Evolutionary conservation across 2,113 vertebrate species (phyloP), one percentile per base, ranked within the genome.

Genomic region (Diphyllodes magnificus): DNA sequence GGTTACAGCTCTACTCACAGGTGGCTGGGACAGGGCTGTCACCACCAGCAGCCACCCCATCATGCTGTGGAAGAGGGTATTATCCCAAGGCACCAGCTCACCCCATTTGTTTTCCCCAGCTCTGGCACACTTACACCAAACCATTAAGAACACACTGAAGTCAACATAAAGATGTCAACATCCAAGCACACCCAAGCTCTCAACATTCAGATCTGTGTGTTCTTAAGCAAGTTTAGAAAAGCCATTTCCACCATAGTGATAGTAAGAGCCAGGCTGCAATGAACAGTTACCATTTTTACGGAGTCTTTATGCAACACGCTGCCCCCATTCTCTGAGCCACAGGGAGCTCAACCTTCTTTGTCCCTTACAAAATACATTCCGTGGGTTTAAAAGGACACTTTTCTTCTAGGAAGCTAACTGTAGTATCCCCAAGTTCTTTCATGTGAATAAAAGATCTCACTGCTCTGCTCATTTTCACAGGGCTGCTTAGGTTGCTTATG

Each of bases 71-170:
- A 35, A 59, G 10, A 69, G 6, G 4, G 4, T 11, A 11, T 40
- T 47, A 77, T 16, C 75, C 25, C 40, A 50, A 72, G 59, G 39
- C 47, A 77, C 28, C 11, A 71, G 35, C 49, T 61, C 22, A 22
- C 3, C 12, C 11, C 1, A 33, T 2, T 37, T 0, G 0, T 12
- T 40, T 27, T 66, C 30, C 50, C 57, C 31, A 61, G 17, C 40
- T 86, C 50, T 44, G 30, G 71, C 28, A 79, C 0, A 0, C n/a
- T 40, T 54, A 40, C 76, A 47, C 19, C 20, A 51, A 9, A n/a
- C 31, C 3, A 0, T 27, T 59, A 47, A 2, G 22, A 61, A 59
- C 25, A 59, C 28, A 30, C 10, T 10, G 31, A 80, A 76, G 13
- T 33, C 78, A 88, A 44, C 22, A 49, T 12, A 37, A 30, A 40